Base-by-base conservation (phyloP, 2,797 vertebrate genomes). In the Channa striata region DNA sequence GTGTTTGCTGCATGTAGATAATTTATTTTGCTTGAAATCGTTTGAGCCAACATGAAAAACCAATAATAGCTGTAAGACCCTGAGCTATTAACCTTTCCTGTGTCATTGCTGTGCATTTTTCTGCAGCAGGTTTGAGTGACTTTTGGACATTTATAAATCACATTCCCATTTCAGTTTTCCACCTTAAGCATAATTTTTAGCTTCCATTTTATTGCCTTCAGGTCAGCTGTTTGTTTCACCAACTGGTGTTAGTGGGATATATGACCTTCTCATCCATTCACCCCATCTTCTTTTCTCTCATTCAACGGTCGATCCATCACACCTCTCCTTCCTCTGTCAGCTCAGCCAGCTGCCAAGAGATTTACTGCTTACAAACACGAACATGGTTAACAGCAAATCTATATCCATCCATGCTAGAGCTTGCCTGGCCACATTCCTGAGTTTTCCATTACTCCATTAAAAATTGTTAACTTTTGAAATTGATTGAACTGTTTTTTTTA, bases 271-370 rank as follows among this genome's bases (percentile, higher is more conserved):
- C 25, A 57, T 65, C 20, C 9, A 0, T 1, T 14, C 9, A 40
- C 13, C 14, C 70, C 47, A 65, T 82, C 70, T 63, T 63, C 40
- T 63, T 44, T 25, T 61, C 60, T 64, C 46, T 9, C 14, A 23
- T 56, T 59, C 68, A 6, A 66, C 2, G 3, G 51, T 74, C 66
- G 73, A 89, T 89, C 78, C 72, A 83, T 91, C 88, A 89, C 40
- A 65, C 59, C 59, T 61, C 59, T 56, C 65, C 54, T 58, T 72
- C 69, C 68, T 72, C 64, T 56, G 68, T 68, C 86, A 78, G 68
- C 10, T 73, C 63, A 54, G n/a, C 5, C 48, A 72, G 54, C 81
- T 70, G 70, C 72, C 60, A 64, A 70, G 59, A 62, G 72, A 91
- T 81, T 89, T 83, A 84, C 70, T 53, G 83, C 80, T 75, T 39